These are phyloP conservation scores for Echiichthys vipera DNA, from an alignment of 2,797 vertebrate species.

Conservation along the genomic window DNA sequence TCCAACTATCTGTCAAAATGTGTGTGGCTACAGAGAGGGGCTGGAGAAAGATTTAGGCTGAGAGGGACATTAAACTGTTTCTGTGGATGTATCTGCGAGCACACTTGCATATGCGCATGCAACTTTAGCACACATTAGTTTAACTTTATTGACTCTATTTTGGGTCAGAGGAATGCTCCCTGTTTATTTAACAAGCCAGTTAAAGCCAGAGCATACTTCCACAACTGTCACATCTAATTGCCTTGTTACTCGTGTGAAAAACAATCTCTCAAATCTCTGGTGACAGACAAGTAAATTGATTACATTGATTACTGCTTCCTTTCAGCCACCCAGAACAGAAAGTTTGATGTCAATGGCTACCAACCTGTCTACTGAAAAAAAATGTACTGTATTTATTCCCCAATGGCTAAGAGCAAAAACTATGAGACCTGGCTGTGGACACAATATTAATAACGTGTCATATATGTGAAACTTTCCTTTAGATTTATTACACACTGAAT, in stretches of 20 bases:
- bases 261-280: slow-evolving; percentile 1
- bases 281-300: slow-evolving; percentile 14
- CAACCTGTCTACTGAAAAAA: neutral
- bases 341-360: slow-evolving; percentile 15
- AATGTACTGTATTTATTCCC: neutral
- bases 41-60: slow-evolving; percentile 28
- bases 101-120: neutral
- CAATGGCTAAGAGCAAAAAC: neutral
- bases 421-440: neutral
- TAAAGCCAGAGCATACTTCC: slow-evolving; percentile 27
- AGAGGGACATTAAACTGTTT: slow-evolving; percentile 46
- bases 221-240: slow-evolving; percentile 8
- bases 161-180: slow-evolving; percentile 17
- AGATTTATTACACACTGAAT: neutral
- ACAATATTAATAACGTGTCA: neutral
- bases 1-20: slow-evolving; percentile 58
- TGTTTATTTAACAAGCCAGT: slow-evolving; percentile 21
- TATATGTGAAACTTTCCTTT: neutral
- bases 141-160: slow-evolving; percentile 45
- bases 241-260: slow-evolving; percentile 27
- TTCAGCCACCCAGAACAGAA: slow-evolving; percentile 15
- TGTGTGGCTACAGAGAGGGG: slow-evolving; percentile 35
- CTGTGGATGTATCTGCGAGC: slow-evolving; percentile 20
- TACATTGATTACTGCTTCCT: slow-evolving; percentile 13
- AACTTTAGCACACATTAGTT: slow-evolving; percentile 32